phyloP scores from a whole-genome alignment of 2,113 vertebrate species.

The Ochotona princeps region DNA sequence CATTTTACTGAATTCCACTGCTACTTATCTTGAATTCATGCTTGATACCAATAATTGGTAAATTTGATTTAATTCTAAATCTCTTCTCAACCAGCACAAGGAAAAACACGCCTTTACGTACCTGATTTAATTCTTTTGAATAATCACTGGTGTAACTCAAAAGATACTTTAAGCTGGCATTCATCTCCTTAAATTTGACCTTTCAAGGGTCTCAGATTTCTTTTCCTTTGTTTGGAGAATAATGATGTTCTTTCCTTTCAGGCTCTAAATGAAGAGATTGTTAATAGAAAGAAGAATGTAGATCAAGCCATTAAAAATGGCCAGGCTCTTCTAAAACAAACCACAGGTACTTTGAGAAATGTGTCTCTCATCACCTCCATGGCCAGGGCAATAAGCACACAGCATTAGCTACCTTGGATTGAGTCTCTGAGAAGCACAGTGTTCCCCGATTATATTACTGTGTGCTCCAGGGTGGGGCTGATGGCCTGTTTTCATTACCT shows the following conservation, averaged over 20 bases:
- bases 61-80: constrained; percentile 53
- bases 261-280: constrained; percentile 97
- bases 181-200: neutral
- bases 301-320: constrained; percentile 99
- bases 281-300: constrained; percentile 97
- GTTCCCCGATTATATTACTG: neutral
- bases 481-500: constrained; percentile 52
- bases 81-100: constrained; percentile 36
- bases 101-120: constrained; percentile 4
- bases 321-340: constrained; percentile 97
- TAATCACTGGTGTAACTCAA: constrained; percentile 45
- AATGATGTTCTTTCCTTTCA: constrained; percentile 80
- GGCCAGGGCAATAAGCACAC: neutral
- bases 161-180: neutral
- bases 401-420: accelerated
- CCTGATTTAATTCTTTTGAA: constrained; percentile 53
- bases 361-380: accelerated
- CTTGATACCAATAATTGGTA: constrained; percentile 24
- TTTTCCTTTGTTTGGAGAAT: constrained; percentile 51
- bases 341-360: constrained; percentile 90
- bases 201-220: constrained; percentile 30
- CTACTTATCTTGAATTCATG: constrained; percentile 18
- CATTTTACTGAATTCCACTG: constrained; percentile 58
- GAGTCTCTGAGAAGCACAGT: neutral
- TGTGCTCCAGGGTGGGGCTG: neutral